Evolutionary conservation across 1,140 invertebrate genomes (phyloP), one percentile per base, ranked within the genome.

Genomic region (Drosophila mayri): DNA sequence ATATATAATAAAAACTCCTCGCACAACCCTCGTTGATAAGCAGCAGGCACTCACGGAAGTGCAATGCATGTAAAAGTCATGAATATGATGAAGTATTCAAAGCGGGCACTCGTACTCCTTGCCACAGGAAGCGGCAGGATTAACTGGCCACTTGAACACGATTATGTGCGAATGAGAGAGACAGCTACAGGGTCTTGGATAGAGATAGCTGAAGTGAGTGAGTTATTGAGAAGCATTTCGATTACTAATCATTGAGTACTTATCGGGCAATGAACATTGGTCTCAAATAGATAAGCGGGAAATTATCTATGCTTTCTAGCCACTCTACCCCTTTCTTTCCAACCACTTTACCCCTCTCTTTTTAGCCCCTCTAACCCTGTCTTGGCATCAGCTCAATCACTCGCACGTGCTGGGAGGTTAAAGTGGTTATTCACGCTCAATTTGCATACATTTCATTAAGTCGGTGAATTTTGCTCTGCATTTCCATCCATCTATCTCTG

Each of bases 81-180:
- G 76, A 64, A 83, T 65, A 66, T 82, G 70, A 78, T 83, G 57
- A 60, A 64, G 55, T 72, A 67, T 76, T 71, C 75, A 78, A 72
- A 70, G 46, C 59, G 35, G 49, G 25, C 50, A 58, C 57, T 44
- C 47, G 44, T 4, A 14, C 64, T 62, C 25, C 47, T 73, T 46
- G 28, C 20, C 43, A 46, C 80, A 63, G 77, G 76, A 90, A 90
- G 81, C 67, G 63, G 50, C 43, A 75, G 84, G 84, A 88, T 88
- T 87, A 87, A 84, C 80, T 71, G 84, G 76, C 80, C 78, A 90
- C 85, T 90, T 85, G 71, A 90, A 90, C 85, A 90, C 81, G 85
- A 76, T 81, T 90, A 71, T 14, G 30, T 20, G 52, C 1, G 22
- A 43, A 38, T 7, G 30, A 25, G 46, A 12, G 25, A 62, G 32